Evolutionary conservation across 2,888 invertebrate genomes (phyloP).

Genomic region (Drosophila niveifrons): DNA sequence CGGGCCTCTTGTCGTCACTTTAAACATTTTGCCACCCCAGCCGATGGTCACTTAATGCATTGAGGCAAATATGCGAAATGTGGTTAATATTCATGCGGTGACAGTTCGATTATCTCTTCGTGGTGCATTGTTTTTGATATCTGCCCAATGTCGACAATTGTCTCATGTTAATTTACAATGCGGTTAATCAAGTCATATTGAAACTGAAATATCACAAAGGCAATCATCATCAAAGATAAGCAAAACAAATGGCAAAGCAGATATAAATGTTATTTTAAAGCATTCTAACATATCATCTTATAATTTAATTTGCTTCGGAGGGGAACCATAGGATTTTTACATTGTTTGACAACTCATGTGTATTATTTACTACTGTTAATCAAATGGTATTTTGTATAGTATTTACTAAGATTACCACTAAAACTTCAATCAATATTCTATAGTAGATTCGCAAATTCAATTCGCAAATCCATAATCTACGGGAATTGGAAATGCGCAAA

Average conservation of each 20-base stretch:
- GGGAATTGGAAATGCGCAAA: constrained; percentile 63
- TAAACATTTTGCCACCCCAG: not conserved
- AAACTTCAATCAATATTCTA: constrained; percentile 10
- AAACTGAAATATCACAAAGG: not conserved
- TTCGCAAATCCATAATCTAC: constrained; percentile 61
- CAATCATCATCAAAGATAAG: not conserved
- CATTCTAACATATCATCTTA: too few relatives aligned
- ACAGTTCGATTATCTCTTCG: constrained; percentile 41
- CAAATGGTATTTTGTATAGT: not conserved
- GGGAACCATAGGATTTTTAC: too few relatives aligned
- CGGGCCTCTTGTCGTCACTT: not conserved
- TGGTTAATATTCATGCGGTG: constrained; percentile 41
- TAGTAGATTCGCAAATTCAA: constrained; percentile 9
- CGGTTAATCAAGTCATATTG: constrained; percentile 17
- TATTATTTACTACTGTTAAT: not conserved
- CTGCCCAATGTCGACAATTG: constrained; percentile 8
- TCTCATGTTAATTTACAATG: constrained; percentile 24
- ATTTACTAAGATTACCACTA: constrained; percentile 2
- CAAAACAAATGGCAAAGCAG: not conserved
- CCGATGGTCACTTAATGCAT: constrained; percentile 34
- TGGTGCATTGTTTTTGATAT: constrained; percentile 6
- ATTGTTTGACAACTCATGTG: too few relatives aligned
- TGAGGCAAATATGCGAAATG: constrained; percentile 53
- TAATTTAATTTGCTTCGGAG: too few relatives aligned
- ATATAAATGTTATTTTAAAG: not conserved